phyloP scores from a whole-genome alignment of 2,797 vertebrate species.

The Danio jaintianensis region DNA sequence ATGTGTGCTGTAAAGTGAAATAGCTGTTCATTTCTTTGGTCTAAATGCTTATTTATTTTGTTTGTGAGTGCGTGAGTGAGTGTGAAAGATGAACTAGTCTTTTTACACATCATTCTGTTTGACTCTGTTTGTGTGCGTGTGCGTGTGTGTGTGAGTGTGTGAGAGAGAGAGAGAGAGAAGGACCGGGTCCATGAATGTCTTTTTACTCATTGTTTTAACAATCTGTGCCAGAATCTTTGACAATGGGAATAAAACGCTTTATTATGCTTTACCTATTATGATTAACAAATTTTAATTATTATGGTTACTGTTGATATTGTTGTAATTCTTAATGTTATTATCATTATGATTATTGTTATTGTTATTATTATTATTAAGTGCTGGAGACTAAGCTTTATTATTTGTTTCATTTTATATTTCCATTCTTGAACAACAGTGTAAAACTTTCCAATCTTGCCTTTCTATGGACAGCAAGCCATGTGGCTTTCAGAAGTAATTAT shows the following conservation, averaged over 20 bases:
- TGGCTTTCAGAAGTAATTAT: conserved; percentile 75
- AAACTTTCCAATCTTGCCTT: conserved; percentile 79
- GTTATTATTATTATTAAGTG: conserved; percentile 77
- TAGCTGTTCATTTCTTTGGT: conserved; percentile 71
- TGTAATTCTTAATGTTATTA: conserved; percentile 76
- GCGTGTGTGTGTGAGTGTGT: conserved; percentile 59
- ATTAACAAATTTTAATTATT: conserved; percentile 72
- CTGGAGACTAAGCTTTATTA: conserved; percentile 82
- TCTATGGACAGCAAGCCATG: conserved; percentile 79
- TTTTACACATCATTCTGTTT: conserved; percentile 68
- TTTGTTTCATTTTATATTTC: conserved; percentile 75
- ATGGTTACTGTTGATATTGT: conserved; percentile 75
- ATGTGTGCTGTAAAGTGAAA: conserved; percentile 73
- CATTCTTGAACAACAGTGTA: conserved; percentile 76
- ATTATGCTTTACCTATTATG: conserved; percentile 55
- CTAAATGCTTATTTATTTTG: conserved; percentile 82
- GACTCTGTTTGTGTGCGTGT: conserved; percentile 51
- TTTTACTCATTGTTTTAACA: conserved; percentile 72
- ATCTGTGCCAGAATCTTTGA: conserved; percentile 71
- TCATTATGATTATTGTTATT: conserved; percentile 48
- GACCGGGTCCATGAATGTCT: conserved; percentile 59
- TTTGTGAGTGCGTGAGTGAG: conserved; percentile 54
- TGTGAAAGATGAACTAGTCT: conserved; percentile 63
- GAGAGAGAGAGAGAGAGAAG: conserved; percentile 7
- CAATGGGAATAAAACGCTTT: conserved; percentile 68